Percentiles rank a stretch among this genome's conserved stretches.
Evolutionary conservation across 2,113 vertebrate genomes (phyloP).

Genomic region (Synchiropus splendidus): DNA sequence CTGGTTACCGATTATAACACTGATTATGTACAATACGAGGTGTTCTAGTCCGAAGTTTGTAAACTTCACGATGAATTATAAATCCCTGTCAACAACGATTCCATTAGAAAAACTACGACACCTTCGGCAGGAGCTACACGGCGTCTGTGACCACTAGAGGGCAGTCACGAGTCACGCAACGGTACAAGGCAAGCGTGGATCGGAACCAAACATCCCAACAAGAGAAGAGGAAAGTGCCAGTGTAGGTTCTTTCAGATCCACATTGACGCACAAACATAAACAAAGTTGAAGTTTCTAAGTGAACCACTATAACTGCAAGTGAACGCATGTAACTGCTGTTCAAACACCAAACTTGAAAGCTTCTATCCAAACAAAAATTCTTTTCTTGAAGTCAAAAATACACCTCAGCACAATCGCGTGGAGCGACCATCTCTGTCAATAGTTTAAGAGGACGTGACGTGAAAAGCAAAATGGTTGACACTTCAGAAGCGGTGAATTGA

Average conservation of each 20-base stretch:
- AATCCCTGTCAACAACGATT: too few relatives aligned
- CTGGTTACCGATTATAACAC: constrained; percentile 18
- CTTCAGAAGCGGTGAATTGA: constrained; percentile 24
- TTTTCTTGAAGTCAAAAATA: constrained; percentile 40
- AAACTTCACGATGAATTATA: background rate
- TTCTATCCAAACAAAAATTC: constrained; percentile 1
- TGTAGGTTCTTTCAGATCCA: too few relatives aligned
- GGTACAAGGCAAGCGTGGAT: constrained; percentile 13
- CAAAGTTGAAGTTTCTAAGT: too few relatives aligned
- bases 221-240: too few relatives aligned
- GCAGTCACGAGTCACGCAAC: constrained; percentile 37
- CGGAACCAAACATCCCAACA: background rate
- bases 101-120: background rate
- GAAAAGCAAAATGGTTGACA: constrained; percentile 20
- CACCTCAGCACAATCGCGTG: too few relatives aligned
- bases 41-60: constrained; percentile 8
- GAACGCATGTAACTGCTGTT: too few relatives aligned
- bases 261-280: too few relatives aligned
- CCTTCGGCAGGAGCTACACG: constrained; percentile 18
- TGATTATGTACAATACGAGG: constrained; percentile 36
- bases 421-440: constrained; percentile 18
- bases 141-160: constrained; percentile 49
- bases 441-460: constrained; percentile 9
- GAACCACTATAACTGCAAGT: too few relatives aligned
- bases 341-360: too few relatives aligned